Conservation (phyloP, 1,140 invertebrate genomes). For the Branchinecta lynchi region DNA sequence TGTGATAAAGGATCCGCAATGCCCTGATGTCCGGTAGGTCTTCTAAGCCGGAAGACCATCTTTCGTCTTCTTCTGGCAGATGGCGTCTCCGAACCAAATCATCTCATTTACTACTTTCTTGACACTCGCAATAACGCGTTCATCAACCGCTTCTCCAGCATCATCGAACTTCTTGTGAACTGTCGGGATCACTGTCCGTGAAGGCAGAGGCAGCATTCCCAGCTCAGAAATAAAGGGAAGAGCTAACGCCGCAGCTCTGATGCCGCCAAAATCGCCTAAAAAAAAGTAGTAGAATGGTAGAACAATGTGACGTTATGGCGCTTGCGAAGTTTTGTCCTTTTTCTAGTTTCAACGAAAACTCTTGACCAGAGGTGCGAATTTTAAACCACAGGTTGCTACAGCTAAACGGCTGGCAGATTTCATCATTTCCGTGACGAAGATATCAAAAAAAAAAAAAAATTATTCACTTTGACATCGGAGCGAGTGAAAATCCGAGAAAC, state of each 20-base stretch:
- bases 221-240: constrained; percentile 34
- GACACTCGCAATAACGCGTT: constrained; percentile 27
- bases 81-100: constrained; percentile 31
- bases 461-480: no score
- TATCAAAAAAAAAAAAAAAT: no score
- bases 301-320: not conserved
- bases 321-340: no score
- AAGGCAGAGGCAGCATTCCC: constrained; percentile 33
- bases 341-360: no score
- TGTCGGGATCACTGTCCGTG: constrained; percentile 31
- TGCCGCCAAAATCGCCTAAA: constrained; percentile 35
- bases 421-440: no score
- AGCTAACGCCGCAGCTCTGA: constrained; percentile 33
- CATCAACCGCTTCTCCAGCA: constrained; percentile 28
- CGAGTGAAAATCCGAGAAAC: no score
- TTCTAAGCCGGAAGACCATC: constrained; percentile 15
- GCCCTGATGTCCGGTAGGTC: no score
- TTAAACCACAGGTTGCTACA: no score
- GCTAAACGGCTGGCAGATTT: no score
- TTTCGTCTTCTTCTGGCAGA: constrained; percentile 28
- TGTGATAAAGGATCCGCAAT: no score
- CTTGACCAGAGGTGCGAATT: no score
- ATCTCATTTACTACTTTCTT: constrained; percentile 30
- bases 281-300: constrained; percentile 9
- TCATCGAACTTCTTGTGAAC: constrained; percentile 31